phyloP scores from a whole-genome alignment of 2,113 vertebrate genomes.

The Bostrychus sinensis region DNA sequence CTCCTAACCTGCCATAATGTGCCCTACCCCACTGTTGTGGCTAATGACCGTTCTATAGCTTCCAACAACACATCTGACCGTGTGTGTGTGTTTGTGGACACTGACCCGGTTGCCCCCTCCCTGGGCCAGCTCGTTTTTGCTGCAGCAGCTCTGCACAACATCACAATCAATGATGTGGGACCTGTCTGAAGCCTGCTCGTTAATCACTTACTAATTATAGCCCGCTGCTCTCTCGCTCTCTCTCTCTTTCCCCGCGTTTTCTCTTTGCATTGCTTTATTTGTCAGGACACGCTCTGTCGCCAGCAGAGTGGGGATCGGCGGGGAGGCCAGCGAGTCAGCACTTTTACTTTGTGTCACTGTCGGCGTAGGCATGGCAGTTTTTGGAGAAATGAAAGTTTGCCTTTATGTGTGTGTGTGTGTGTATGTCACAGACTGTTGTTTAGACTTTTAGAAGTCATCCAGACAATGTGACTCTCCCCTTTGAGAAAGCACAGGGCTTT shows the following conservation, averaged over 20 bases:
- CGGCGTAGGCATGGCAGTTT: slow-evolving; percentile 19
- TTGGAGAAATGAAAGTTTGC: slow-evolving; percentile 47
- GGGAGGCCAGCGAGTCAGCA: slow-evolving; percentile 64
- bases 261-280: slow-evolving; percentile 67
- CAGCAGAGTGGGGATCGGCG: slow-evolving; percentile 36
- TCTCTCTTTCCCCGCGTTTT: slow-evolving; percentile 19
- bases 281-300: slow-evolving; percentile 59
- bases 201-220: slow-evolving; percentile 82
- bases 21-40: slow-evolving; percentile 4
- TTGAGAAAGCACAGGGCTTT: slow-evolving; percentile 50
- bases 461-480: slow-evolving; percentile 54
- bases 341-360: slow-evolving; percentile 50
- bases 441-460: slow-evolving; percentile 56
- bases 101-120: slow-evolving; percentile 49
- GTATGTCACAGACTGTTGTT: slow-evolving; percentile 39
- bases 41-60: slow-evolving; percentile 17
- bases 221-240: slow-evolving; percentile 26
- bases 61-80: background rate
- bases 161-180: slow-evolving; percentile 75
- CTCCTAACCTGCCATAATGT: slow-evolving; percentile 1
- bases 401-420: slow-evolving; percentile 9
- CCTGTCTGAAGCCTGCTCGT: slow-evolving; percentile 69
- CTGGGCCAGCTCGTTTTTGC: slow-evolving; percentile 52
- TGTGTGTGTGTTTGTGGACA: slow-evolving; percentile 19
- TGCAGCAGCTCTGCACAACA: slow-evolving; percentile 59